Conservation (phyloP, 2,113 vertebrate genomes). For the Shinisaurus crocodilurus region DNA sequence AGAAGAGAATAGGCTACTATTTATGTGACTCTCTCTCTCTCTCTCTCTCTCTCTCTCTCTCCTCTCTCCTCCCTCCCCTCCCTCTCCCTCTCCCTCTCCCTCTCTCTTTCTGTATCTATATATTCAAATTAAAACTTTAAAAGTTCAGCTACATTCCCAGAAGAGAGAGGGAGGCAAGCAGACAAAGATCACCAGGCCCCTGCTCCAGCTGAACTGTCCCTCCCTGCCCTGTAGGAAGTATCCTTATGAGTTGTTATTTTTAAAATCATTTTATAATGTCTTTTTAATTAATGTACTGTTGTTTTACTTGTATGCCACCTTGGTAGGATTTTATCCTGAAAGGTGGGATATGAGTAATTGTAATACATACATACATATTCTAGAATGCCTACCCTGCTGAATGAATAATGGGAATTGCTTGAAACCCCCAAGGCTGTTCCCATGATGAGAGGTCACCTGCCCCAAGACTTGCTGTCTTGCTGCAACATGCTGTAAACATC, state of each 20-base stretch:
- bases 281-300: too few species aligned
- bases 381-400: slow-evolving; percentile 52
- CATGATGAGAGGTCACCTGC: slow-evolving; percentile 56
- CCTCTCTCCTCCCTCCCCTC: background rate
- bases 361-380: slow-evolving; percentile 22
- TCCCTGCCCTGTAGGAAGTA: too few species aligned
- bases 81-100: fast-evolving
- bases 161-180: too few species aligned
- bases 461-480: slow-evolving; percentile 50
- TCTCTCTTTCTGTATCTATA: background rate
- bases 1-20: background rate
- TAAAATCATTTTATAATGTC: too few species aligned
- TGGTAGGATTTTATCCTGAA: too few species aligned
- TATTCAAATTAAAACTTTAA: slow-evolving; percentile 8
- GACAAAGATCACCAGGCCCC: too few species aligned
- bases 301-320: too few species aligned
- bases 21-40: background rate
- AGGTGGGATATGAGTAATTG: too few species aligned
- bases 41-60: background rate
- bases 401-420: slow-evolving; percentile 58
- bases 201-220: too few species aligned
- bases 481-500: slow-evolving; percentile 51
- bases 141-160: slow-evolving; percentile 35
- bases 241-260: too few species aligned
- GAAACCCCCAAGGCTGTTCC: slow-evolving; percentile 52